Percentiles rank a stretch among this genome's conserved stretches.
Evolutionary conservation across 2,113 vertebrate genomes (phyloP).

Genomic region (Eulemur rufifrons): DNA sequence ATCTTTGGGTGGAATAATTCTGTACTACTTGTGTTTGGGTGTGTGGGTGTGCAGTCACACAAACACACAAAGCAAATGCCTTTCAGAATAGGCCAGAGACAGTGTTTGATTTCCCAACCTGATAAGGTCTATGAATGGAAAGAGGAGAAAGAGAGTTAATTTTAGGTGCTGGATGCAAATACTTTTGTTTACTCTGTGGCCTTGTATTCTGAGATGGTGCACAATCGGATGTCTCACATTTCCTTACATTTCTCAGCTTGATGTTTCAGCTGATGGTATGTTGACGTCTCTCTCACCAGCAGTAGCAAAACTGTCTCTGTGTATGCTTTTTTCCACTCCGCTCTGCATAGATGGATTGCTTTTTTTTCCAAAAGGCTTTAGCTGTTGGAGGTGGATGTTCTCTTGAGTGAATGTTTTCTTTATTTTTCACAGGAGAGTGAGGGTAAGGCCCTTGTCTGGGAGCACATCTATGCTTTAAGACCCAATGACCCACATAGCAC

Average conservation of each 20-base stretch:
- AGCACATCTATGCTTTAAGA: background rate
- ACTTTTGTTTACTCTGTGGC: slow-evolving; percentile 73
- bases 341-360: background rate
- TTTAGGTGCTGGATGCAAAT: slow-evolving; percentile 65
- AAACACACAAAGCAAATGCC: background rate
- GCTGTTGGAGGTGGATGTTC: slow-evolving; percentile 6
- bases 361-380: slow-evolving; percentile 51
- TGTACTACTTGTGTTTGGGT: slow-evolving; percentile 16
- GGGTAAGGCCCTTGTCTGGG: background rate
- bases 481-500: background rate
- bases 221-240: slow-evolving; percentile 81
- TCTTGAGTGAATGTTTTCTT: slow-evolving; percentile 50
- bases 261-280: slow-evolving; percentile 64
- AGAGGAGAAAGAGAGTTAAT: slow-evolving; percentile 70
- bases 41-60: background rate
- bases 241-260: slow-evolving; percentile 63
- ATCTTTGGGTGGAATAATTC: background rate
- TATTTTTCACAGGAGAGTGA: slow-evolving; percentile 29
- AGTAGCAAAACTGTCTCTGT: background rate
- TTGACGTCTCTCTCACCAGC: slow-evolving; percentile 50
- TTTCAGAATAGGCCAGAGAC: slow-evolving; percentile 52
- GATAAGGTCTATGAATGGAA: slow-evolving; percentile 80
- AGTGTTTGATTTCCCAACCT: slow-evolving; percentile 69
- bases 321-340: slow-evolving; percentile 29
- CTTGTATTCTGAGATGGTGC: slow-evolving; percentile 77